phyloP scores from a whole-genome alignment of 2,888 invertebrate species.

The Eupsilia transversa region DNA sequence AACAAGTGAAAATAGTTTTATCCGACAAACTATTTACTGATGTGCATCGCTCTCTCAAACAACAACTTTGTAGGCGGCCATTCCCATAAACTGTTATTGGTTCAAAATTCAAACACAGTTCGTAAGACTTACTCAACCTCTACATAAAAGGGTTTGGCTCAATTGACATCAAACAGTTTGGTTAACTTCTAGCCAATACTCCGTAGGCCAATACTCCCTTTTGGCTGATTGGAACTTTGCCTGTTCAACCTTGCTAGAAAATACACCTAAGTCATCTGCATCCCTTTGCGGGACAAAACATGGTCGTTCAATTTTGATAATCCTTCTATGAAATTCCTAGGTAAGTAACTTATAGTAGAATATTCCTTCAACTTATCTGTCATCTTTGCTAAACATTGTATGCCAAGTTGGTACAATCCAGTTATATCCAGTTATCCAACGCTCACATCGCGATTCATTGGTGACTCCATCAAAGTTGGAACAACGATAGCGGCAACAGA shows the following conservation, averaged over 20 bases:
- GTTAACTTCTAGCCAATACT: neutral
- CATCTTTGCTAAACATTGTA: constrained; percentile 23
- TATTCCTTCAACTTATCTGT: constrained; percentile 8
- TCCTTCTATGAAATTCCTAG: neutral
- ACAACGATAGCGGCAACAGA: constrained; percentile 43
- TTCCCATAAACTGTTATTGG: neutral
- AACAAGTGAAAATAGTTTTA: neutral
- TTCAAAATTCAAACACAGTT: neutral
- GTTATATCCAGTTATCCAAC: constrained; percentile 23
- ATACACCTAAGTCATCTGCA: constrained; percentile 21
- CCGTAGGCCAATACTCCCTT: neutral
- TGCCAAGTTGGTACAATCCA: constrained; percentile 13
- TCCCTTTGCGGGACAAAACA: neutral
- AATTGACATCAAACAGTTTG: constrained; percentile 39
- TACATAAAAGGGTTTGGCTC: neutral
- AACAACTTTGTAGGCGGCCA: neutral
- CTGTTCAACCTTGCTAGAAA: constrained; percentile 17
- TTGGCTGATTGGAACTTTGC: constrained; percentile 31
- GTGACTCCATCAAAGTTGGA: constrained; percentile 55
- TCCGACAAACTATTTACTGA: neutral
- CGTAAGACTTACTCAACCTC: constrained; percentile 5
- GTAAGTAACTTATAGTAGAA: constrained; percentile 15
- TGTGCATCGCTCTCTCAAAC: neutral
- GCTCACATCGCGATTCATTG: constrained; percentile 47
- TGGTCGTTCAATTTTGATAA: neutral